Evolutionary conservation across 2,888 invertebrate species (phyloP).

Genomic region (Diarsia rubi): DNA sequence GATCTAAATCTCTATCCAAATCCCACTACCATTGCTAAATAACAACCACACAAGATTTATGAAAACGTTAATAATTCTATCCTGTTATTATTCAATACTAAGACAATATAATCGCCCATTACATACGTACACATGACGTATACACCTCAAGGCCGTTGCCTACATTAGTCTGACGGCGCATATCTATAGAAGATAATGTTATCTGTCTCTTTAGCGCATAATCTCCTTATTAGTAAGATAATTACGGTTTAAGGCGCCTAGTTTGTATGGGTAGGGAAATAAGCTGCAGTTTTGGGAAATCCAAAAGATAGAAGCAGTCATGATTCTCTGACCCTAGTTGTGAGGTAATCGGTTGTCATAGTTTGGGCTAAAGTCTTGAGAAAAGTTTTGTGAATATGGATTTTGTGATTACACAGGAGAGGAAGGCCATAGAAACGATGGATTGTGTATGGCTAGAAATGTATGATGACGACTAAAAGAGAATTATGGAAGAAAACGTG

Average conservation of each 20-base stretch:
- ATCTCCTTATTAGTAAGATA: conserved; percentile 29
- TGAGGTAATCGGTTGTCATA: too few species aligned
- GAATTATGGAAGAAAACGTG: too few species aligned
- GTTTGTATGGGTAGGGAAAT: neutral
- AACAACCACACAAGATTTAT: neutral
- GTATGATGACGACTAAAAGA: too few species aligned
- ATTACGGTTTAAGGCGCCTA: conserved; percentile 23
- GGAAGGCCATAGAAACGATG: too few species aligned
- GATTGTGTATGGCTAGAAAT: too few species aligned
- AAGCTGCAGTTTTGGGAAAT: neutral
- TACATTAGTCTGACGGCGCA: conserved; percentile 23
- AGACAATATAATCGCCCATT: conserved; percentile 2
- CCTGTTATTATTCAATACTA: conserved; percentile 4
- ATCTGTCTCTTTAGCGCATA: conserved; percentile 12
- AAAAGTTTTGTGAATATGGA: too few species aligned
- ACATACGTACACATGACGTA: conserved; percentile 3
- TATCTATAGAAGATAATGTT: conserved; percentile 35
- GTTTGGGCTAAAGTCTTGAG: too few species aligned
- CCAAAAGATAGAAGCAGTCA: neutral
- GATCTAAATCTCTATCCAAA: neutral
- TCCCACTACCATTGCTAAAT: neutral
- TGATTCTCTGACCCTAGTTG: neutral
- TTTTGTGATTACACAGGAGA: too few species aligned
- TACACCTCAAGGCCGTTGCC: conserved; percentile 29
- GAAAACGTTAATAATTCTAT: neutral